Conservation (phyloP, 2,113 vertebrate species). For the Gymnorhina tibicen region DNA sequence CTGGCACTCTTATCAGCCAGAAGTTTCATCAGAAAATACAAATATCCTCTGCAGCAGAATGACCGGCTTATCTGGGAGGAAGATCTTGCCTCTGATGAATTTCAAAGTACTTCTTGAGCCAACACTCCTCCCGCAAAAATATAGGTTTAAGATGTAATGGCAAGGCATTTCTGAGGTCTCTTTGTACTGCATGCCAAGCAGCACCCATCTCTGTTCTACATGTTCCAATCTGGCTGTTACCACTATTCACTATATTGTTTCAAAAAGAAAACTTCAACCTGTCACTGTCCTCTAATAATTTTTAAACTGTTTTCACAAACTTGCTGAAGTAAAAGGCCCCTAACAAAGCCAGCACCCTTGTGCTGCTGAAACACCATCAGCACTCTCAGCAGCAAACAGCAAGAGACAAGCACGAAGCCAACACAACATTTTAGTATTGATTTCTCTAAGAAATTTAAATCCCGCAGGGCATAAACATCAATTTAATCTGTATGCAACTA, state of each 20-base stretch:
- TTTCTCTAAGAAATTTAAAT: slow-evolving; percentile 64
- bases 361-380: slow-evolving; percentile 22
- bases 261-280: background rate
- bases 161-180: background rate
- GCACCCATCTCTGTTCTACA: background rate
- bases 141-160: background rate
- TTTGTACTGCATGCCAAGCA: background rate
- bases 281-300: background rate
- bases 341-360: background rate
- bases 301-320: background rate
- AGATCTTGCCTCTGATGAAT: slow-evolving; percentile 32
- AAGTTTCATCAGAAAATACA: slow-evolving; percentile 29
- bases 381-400: slow-evolving; percentile 23
- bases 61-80: slow-evolving; percentile 1
- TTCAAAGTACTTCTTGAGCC: background rate
- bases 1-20: slow-evolving; percentile 6
- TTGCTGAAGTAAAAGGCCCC: background rate
- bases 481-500: slow-evolving; percentile 64
- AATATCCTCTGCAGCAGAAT: slow-evolving; percentile 23
- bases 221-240: background rate
- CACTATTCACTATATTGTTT: background rate
- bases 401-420: slow-evolving; percentile 41
- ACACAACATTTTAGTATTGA: slow-evolving; percentile 61
- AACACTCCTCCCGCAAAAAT: background rate
- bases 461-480: slow-evolving; percentile 49